Conservation (phyloP, 2,113 vertebrate species). For the Ictidomys tridecemlineatus region DNA sequence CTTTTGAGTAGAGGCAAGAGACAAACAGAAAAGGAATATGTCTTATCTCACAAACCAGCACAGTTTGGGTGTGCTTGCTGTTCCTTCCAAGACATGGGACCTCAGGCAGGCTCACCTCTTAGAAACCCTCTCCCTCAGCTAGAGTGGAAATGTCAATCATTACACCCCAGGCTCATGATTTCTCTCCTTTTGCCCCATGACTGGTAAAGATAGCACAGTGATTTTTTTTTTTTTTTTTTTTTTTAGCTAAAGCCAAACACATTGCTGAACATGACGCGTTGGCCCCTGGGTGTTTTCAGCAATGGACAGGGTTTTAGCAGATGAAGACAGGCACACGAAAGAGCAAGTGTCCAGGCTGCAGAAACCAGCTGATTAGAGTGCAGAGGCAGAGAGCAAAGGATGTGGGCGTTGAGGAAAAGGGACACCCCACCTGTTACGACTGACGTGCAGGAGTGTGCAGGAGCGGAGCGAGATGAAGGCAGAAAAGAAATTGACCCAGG, state of each 20-base stretch:
- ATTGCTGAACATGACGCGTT: neutral
- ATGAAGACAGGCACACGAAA: neutral
- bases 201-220: neutral
- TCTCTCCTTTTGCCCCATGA: neutral
- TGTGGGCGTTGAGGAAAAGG: neutral
- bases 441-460: neutral
- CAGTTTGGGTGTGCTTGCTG: neutral
- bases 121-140: neutral
- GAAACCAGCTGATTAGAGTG: neutral
- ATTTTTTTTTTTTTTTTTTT: neutral
- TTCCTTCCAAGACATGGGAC: neutral
- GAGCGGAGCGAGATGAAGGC: neutral
- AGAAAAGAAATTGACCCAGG: neutral
- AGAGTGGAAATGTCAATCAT: conserved; percentile 12
- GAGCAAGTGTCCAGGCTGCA: neutral
- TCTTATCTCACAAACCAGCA: neutral
- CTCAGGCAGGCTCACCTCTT: neutral
- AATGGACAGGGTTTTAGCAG: neutral
- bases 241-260: neutral
- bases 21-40: neutral
- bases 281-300: neutral
- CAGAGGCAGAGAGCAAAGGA: neutral
- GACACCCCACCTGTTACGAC: neutral
- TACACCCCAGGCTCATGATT: neutral
- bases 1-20: neutral